Conservation (phyloP, 2,797 vertebrate genomes). For the Enteromius treurensis region DNA sequence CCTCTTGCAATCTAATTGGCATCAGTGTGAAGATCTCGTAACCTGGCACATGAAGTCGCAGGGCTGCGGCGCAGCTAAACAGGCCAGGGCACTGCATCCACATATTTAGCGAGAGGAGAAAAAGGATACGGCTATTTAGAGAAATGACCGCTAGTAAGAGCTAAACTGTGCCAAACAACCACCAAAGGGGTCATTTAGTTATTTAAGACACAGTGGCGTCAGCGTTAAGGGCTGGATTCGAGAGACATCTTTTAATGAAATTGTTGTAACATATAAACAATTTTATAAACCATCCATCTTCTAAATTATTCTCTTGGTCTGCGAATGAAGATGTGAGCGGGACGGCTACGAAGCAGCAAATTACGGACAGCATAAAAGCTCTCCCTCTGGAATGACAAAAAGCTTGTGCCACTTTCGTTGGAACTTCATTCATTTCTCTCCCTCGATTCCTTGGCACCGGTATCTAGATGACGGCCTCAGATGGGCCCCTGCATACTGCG, state of each 20-base stretch:
- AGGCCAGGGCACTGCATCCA: slow-evolving; percentile 40
- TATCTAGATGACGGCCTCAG: slow-evolving; percentile 33
- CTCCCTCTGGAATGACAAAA: slow-evolving; percentile 50
- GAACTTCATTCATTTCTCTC: slow-evolving; percentile 40
- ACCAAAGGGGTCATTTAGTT: slow-evolving; percentile 54
- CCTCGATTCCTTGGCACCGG: slow-evolving; percentile 41
- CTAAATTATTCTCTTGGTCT: not conserved
- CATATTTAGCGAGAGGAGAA: slow-evolving; percentile 53
- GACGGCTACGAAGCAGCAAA: slow-evolving; percentile 32
- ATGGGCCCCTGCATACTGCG: slow-evolving; percentile 38
- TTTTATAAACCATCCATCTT: not conserved
- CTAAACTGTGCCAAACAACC: slow-evolving; percentile 57
- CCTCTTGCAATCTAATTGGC: not conserved
- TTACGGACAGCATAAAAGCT: slow-evolving; percentile 36
- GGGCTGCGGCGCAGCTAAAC: slow-evolving; percentile 31
- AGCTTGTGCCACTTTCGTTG: slow-evolving; percentile 42
- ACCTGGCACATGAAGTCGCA: slow-evolving; percentile 17
- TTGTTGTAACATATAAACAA: not conserved
- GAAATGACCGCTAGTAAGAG: slow-evolving; percentile 54
- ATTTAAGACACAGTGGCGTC: slow-evolving; percentile 30
- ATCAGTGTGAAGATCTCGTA: not conserved
- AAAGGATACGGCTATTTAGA: slow-evolving; percentile 59
- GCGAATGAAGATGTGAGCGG: slow-evolving; percentile 22
- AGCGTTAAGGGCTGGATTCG: slow-evolving; percentile 15
- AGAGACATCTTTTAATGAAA: not conserved